A percentile compares a stretch with the other conserved stretches of the same genome.
Conservation (phyloP, 1,140 invertebrate genomes). For the Pemphigus obesinymphae region DNA sequence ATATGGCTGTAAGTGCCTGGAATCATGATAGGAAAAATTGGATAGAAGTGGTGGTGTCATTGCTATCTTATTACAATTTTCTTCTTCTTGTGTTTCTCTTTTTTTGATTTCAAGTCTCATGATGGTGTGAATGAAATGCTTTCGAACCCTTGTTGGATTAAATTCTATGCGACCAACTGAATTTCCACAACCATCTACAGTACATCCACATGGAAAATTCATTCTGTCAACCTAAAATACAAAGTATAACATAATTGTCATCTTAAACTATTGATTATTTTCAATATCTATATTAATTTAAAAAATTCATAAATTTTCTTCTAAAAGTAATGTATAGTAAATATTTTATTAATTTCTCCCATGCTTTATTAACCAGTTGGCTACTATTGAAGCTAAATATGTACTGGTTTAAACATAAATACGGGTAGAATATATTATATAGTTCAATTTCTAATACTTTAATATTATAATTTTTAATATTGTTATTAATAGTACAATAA, state of each 20-base stretch:
- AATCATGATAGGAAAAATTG: constrained; percentile 18
- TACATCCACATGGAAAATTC: constrained; percentile 95
- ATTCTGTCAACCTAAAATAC: constrained; percentile 75
- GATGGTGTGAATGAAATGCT: constrained; percentile 95
- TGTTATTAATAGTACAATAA: neutral
- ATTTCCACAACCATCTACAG: constrained; percentile 89
- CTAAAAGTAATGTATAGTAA: neutral
- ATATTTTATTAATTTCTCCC: neutral
- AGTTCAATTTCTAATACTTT: too few relatives aligned
- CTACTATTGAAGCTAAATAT: neutral
- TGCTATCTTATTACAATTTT: constrained; percentile 37
- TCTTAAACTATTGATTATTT: neutral
- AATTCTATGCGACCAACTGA: constrained; percentile 90
- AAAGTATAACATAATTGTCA: constrained; percentile 15
- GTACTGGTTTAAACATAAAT: neutral
- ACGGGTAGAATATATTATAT: neutral
- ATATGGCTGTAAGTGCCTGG: constrained; percentile 11
- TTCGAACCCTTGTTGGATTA: constrained; percentile 88
- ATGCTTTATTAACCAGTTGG: neutral
- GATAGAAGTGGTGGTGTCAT: constrained; percentile 12
- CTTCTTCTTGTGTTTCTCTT: constrained; percentile 55
- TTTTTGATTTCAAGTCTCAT: constrained; percentile 89
- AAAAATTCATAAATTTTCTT: neutral
- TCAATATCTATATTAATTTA: neutral
- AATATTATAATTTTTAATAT: neutral